A percentile compares a stretch with the other conserved stretches of the same genome.
Evolutionary conservation across 1,140 invertebrate genomes (phyloP).

Genomic region (Carcinoscorpius rotundicauda): DNA sequence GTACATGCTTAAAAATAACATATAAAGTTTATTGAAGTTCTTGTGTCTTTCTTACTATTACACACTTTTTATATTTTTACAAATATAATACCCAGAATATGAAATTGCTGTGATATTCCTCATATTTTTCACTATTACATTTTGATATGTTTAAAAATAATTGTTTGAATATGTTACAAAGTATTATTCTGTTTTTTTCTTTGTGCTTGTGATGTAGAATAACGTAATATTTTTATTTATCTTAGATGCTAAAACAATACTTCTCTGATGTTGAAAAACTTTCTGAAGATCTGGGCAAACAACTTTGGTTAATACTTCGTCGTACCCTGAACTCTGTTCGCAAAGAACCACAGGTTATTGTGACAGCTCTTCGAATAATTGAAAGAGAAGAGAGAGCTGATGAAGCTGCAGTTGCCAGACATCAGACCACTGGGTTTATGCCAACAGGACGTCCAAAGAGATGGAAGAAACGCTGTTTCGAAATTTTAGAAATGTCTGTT

Average conservation of each 20-base stretch:
- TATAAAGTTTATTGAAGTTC: no score
- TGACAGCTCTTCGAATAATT: constrained; percentile 89
- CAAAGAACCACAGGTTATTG: constrained; percentile 82
- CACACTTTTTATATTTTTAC: no score
- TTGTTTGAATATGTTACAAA: not conserved
- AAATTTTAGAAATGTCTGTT: constrained; percentile 72
- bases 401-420: constrained; percentile 58
- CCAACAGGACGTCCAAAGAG: constrained; percentile 84
- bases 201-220: not conserved
- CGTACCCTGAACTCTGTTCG: constrained; percentile 85
- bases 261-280: constrained; percentile 90
- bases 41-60: no score
- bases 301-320: constrained; percentile 75
- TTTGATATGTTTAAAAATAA: no score
- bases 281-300: constrained; percentile 71
- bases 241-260: constrained; percentile 67
- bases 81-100: no score
- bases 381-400: constrained; percentile 92
- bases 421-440: constrained; percentile 72
- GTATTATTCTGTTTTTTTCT: not conserved
- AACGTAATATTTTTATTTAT: constrained; percentile 11
- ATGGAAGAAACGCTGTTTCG: constrained; percentile 73
- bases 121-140: no score
- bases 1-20: no score
- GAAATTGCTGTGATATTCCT: no score